phyloP scores from a whole-genome alignment of 2,888 invertebrate species.

The Sphinx pinastri region DNA sequence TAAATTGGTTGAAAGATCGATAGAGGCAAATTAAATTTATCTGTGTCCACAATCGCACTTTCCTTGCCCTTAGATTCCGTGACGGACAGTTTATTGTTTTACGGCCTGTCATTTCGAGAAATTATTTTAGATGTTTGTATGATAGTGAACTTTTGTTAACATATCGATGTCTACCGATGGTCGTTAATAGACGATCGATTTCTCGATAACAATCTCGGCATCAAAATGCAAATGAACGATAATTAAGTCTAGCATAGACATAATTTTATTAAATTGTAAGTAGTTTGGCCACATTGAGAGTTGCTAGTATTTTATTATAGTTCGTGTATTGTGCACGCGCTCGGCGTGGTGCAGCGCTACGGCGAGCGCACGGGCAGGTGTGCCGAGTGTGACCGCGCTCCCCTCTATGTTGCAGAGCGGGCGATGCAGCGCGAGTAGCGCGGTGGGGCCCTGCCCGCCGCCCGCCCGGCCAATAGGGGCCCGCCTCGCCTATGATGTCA shows the following conservation, averaged over 20 bases:
- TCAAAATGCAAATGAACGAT: slow-evolving; percentile 22
- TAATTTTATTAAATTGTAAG: slow-evolving; percentile 5
- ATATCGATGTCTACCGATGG: slow-evolving; percentile 45
- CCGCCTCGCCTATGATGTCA: slow-evolving; percentile 96
- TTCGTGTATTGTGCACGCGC: background rate
- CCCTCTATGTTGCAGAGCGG: slow-evolving; percentile 80
- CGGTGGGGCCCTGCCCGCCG: slow-evolving; percentile 84
- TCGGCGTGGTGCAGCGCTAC: slow-evolving; percentile 49
- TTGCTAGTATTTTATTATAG: background rate
- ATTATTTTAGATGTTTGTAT: slow-evolving; percentile 41
- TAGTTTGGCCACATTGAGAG: background rate
- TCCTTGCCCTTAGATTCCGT: slow-evolving; percentile 50
- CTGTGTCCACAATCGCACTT: slow-evolving; percentile 44
- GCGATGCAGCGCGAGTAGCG: slow-evolving; percentile 80
- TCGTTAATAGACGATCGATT: slow-evolving; percentile 52
- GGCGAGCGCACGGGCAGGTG: slow-evolving; percentile 67
- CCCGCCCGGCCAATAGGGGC: slow-evolving; percentile 91
- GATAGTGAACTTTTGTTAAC: slow-evolving; percentile 40
- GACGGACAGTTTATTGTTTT: slow-evolving; percentile 46
- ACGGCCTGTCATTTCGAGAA: slow-evolving; percentile 52
- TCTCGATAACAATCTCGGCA: slow-evolving; percentile 56
- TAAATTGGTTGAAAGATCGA: background rate
- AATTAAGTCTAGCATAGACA: slow-evolving; percentile 7
- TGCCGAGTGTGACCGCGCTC: slow-evolving; percentile 67
- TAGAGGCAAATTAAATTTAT: slow-evolving; percentile 39